A percentile compares a stretch with the other conserved stretches of the same genome.
Evolutionary conservation across 2,888 invertebrate species (phyloP).

Genomic region (Antheraea yamamai): DNA sequence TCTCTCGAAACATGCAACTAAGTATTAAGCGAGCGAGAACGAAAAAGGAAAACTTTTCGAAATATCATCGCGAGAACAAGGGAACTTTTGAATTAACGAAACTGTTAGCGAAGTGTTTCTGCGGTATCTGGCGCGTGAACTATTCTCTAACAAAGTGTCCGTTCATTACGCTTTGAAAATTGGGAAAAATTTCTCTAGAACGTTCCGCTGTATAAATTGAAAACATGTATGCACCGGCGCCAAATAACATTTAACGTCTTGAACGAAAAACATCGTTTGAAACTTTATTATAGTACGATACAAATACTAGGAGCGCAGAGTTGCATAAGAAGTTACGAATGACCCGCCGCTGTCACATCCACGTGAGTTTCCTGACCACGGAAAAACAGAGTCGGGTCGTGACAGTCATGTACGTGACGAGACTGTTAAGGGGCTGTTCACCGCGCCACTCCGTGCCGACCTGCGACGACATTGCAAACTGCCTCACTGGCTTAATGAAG

Average conservation of each 20-base stretch:
- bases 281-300: constrained; percentile 7
- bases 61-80: constrained; percentile 47
- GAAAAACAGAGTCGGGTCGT: constrained; percentile 59
- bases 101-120: constrained; percentile 55
- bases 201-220: constrained; percentile 26
- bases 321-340: constrained; percentile 51
- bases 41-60: constrained; percentile 45
- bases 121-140: constrained; percentile 40
- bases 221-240: constrained; percentile 29
- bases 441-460: constrained; percentile 22
- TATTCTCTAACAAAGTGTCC: constrained; percentile 44
- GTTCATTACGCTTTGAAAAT: constrained; percentile 36
- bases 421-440: constrained; percentile 43
- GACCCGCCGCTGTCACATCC: constrained; percentile 33
- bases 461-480: constrained; percentile 50
- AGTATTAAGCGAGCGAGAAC: constrained; percentile 38
- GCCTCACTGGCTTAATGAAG: constrained; percentile 60
- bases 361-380: constrained; percentile 61
- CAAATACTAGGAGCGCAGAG: constrained; percentile 37
- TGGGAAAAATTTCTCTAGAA: constrained; percentile 27
- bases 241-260: constrained; percentile 25
- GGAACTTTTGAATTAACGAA: constrained; percentile 57
- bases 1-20: constrained; percentile 43
- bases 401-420: constrained; percentile 58
- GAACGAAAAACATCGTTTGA: constrained; percentile 25